A percentile compares a stretch with the other conserved stretches of the same genome.
phyloP scores from a whole-genome alignment of 2,888 invertebrate species.

The Aleiodes alternator region DNA sequence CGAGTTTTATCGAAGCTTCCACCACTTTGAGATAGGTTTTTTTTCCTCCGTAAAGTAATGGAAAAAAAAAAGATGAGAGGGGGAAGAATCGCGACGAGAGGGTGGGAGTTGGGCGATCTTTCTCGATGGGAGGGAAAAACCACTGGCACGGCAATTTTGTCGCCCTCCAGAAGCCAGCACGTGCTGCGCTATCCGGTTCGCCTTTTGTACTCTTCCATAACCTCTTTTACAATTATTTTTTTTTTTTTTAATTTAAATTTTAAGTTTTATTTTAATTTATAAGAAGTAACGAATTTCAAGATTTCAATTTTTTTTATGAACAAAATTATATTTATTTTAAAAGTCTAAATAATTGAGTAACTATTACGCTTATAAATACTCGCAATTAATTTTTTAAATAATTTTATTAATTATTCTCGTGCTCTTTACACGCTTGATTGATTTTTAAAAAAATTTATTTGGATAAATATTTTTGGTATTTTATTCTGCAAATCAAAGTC shows the following conservation, averaged over 20 bases:
- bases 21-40: too few relatives aligned
- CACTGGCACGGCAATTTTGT: constrained; percentile 50
- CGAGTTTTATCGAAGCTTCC: constrained; percentile 45
- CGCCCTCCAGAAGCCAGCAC: constrained; percentile 69
- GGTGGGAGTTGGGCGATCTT: constrained; percentile 51
- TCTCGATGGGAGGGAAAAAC: constrained; percentile 38
- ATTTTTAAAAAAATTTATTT: constrained; percentile 32
- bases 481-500: background rate
- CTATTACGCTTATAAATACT: constrained; percentile 28
- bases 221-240: constrained; percentile 26
- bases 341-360: constrained; percentile 13
- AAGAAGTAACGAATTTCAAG: constrained; percentile 17
- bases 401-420: constrained; percentile 45
- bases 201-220: constrained; percentile 39
- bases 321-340: background rate
- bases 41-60: background rate
- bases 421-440: constrained; percentile 48
- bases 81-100: constrained; percentile 26
- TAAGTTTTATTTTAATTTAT: constrained; percentile 13
- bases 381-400: constrained; percentile 19
- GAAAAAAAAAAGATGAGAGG: constrained; percentile 28
- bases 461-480: constrained; percentile 19
- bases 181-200: constrained; percentile 68
- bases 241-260: constrained; percentile 31
- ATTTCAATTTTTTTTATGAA: background rate